These are phyloP conservation scores for Brachionichthys hirsutus DNA, from an alignment of 2,113 vertebrate species.

Conservation along the genomic window DNA sequence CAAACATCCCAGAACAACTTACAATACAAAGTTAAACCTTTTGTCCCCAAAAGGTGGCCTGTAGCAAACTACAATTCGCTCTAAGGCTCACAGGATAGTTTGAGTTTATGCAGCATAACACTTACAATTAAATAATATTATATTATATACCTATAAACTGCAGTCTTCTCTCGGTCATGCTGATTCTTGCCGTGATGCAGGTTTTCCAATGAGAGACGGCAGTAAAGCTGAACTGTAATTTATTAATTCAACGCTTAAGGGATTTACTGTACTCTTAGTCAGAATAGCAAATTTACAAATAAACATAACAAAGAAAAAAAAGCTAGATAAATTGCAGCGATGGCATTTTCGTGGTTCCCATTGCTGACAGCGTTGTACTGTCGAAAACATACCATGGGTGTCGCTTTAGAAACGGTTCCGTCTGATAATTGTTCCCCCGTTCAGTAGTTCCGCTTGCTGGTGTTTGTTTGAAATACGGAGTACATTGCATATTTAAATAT, in stretches of 20 bases:
- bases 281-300: too few species aligned
- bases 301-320: too few species aligned
- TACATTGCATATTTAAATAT: too few species aligned
- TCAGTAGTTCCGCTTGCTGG: slow-evolving; percentile 34
- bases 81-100: neutral
- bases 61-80: neutral
- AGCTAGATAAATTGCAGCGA: too few species aligned
- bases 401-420: slow-evolving; percentile 30
- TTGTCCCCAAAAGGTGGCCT: too few species aligned
- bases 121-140: neutral
- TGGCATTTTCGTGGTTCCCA: neutral
- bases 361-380: neutral
- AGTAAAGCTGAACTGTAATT: neutral
- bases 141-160: slow-evolving; percentile 55
- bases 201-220: slow-evolving; percentile 6
- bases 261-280: neutral
- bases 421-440: neutral
- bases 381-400: slow-evolving; percentile 22
- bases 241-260: neutral
- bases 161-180: slow-evolving; percentile 50
- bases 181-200: neutral
- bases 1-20: too few species aligned
- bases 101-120: too few species aligned
- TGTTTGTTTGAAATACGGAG: neutral
- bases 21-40: too few species aligned